Evolutionary conservation across 2,797 vertebrate species (phyloP), one percentile per base, ranked within the genome.

Genomic region (Sarcophilus harrisii): DNA sequence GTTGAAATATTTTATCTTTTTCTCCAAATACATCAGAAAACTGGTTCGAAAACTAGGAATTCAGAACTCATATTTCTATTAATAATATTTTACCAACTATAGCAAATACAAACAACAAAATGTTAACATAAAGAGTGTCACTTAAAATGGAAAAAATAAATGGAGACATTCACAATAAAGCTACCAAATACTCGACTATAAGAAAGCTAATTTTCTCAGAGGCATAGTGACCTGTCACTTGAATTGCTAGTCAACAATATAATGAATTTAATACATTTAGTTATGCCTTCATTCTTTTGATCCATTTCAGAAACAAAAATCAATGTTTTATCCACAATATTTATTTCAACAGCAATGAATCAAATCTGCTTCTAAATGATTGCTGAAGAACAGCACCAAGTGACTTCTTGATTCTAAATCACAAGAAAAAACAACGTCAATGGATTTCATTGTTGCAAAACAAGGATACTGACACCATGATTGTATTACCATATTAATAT

Each of bases 101-200:
- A 96, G 13, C 28, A n/a, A 93, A 93, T 18, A 95, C 16, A 3
- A 55, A 29, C 66, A 58, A 92, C n/a, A 96, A 90, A 10, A n/a
- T 1, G 91, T 0, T 28, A 89, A 59, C 92, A 92, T 30, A 92
- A 94, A 92, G 38, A 5, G 10, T 16, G 3, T 52, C 18, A 62
- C 90, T 95, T 93, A 94, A 49, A 91, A 89, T 11, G 54, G 91
- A 92, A 94, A 94, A 38, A 93, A 95, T n/a, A 90, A 52, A 94
- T 93, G 49, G 90, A 60, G 60, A 16, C 95, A 93, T 45, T 66
- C 94, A 93, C 38, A 96, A 32, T 10, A 38, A 30, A 45, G 27
- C 73, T 93, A 94, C 55, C n/a, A 90, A 14, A 87, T 87, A 27
- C 24, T 87, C 38, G 27, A 87, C 38, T 49, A 27, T 4, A 49